Conservation (phyloP, 2,888 invertebrate species). For the Apeira syringaria region DNA sequence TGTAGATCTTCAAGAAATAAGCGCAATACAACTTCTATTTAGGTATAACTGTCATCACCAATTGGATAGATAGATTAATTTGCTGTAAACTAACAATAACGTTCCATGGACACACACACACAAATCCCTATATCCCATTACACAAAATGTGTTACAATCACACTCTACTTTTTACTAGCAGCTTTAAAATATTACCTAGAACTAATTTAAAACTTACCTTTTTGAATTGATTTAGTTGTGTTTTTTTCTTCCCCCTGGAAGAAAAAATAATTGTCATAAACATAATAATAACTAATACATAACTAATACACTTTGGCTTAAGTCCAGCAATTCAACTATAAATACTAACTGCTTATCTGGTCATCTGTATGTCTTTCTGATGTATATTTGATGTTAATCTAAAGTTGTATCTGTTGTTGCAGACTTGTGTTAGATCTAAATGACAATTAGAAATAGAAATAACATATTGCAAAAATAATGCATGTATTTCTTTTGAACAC, state of each 20-base stretch:
- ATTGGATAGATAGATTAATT: neutral
- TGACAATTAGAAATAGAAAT: constrained; percentile 49
- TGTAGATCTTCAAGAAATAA: constrained; percentile 16
- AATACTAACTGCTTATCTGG: constrained; percentile 30
- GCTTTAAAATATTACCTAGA: constrained; percentile 9
- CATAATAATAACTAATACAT: too few species aligned
- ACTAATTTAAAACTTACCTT: constrained; percentile 71
- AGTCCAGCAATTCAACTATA: constrained; percentile 38
- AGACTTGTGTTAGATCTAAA: constrained; percentile 38
- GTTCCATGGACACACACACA: neutral
- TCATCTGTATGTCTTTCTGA: constrained; percentile 15
- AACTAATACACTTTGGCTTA: constrained; percentile 39
- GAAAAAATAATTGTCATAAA: constrained; percentile 34
- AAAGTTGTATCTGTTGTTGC: constrained; percentile 6
- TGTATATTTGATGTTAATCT: constrained; percentile 5
- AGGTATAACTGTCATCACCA: constrained; percentile 7
- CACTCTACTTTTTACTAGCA: neutral
- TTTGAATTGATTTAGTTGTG: constrained; percentile 74
- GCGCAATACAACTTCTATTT: constrained; percentile 13
- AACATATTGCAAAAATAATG: constrained; percentile 33
- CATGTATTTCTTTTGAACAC: constrained; percentile 32
- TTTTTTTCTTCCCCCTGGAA: constrained; percentile 85
- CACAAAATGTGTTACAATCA: neutral
- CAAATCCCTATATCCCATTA: too few species aligned
- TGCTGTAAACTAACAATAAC: constrained; percentile 1